Base-by-base conservation (phyloP, 2,797 vertebrate genomes). In the Micromesistius poutassou region DNA sequence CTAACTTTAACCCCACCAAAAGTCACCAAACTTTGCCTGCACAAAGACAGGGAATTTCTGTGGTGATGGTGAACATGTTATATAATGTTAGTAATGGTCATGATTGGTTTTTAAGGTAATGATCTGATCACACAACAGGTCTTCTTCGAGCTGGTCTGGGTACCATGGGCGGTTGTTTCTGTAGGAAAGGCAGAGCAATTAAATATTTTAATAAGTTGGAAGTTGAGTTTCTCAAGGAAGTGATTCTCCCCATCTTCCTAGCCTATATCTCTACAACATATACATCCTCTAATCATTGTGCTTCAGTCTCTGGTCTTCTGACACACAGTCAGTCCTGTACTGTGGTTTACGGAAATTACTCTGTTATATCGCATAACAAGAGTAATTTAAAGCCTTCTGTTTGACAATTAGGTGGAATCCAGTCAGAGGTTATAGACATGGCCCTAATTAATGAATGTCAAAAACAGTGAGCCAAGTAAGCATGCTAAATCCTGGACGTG, bases 401-500 rank as follows among this genome's bases (percentile, higher is more conserved):
- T 87, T 81, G 78, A 85, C 80, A 83, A 71, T 85, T 78, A 77
- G 73, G 76, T 72, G 77, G 71, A 79, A 84, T 77, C 80, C 77
- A 82, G 80, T 38, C 77, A 9, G 82, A 79, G 77, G 76, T 84
- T 83, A 77, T 85, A 82, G 84, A 78, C 87, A 77, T 75, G 71
- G 84, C 84, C 73, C 3, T 25, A 38, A 83, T 80, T 91, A 88
- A 90, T 89, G 87, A 89, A 82, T 38, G 78, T 73, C 33, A 19
- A 83, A 77, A 86, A 79, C 84, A 86, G 10, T 13, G 10, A 42
- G 40, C 9, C 38, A 40, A 16, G 87, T 70, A 31, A 86, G 76
- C 79, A 7, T 76, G 14, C 28, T 30, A 81, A 75, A 74, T 73
- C 1, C 38, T 10, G 1, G 42, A 16, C 9, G 42, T 46, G 42